These are phyloP conservation scores for Neoarius graeffei DNA, from an alignment of 2,113 vertebrate species.

Conservation along the genomic window DNA sequence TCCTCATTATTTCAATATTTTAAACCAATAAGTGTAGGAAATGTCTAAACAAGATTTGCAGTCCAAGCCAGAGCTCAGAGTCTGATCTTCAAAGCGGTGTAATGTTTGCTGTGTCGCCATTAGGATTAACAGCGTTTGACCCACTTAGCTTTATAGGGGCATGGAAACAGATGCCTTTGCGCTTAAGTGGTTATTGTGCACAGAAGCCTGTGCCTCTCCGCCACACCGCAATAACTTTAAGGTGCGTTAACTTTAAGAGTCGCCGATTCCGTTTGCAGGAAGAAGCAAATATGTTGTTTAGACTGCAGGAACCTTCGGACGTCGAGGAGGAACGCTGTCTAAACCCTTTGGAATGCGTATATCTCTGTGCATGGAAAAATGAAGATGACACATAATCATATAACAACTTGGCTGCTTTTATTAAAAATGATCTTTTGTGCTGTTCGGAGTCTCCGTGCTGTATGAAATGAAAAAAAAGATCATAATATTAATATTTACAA, in stretches of 20 bases:
- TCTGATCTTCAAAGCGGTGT: conserved; percentile 56
- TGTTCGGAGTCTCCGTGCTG: not conserved
- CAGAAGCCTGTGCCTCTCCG: conserved; percentile 18
- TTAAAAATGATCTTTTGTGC: conserved; percentile 18
- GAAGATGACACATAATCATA: not conserved
- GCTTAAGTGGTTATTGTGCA: conserved; percentile 52
- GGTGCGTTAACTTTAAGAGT: conserved; percentile 37
- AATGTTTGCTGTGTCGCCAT: conserved; percentile 56
- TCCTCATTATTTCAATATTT: not conserved
- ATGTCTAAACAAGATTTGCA: not conserved
- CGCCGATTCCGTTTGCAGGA: conserved; percentile 23
- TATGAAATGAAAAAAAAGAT: not conserved
- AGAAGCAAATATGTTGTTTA: conserved; percentile 46
- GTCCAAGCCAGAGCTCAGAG: conserved; percentile 30
- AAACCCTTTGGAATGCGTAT: conserved; percentile 44
- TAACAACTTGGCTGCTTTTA: conserved; percentile 44
- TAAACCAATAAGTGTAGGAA: not conserved
- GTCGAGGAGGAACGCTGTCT: conserved; percentile 20
- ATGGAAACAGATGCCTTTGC: conserved; percentile 55
- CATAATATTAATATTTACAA: not conserved
- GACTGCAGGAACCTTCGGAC: conserved; percentile 31
- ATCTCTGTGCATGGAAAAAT: conserved; percentile 31
- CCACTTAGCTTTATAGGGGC: conserved; percentile 57
- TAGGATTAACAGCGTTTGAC: conserved; percentile 59
- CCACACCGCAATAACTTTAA: conserved; percentile 45